A percentile compares a stretch with the other conserved stretches of the same genome.
Evolutionary conservation across 2,113 vertebrate genomes (phyloP).

Genomic region (Proteles cristata): DNA sequence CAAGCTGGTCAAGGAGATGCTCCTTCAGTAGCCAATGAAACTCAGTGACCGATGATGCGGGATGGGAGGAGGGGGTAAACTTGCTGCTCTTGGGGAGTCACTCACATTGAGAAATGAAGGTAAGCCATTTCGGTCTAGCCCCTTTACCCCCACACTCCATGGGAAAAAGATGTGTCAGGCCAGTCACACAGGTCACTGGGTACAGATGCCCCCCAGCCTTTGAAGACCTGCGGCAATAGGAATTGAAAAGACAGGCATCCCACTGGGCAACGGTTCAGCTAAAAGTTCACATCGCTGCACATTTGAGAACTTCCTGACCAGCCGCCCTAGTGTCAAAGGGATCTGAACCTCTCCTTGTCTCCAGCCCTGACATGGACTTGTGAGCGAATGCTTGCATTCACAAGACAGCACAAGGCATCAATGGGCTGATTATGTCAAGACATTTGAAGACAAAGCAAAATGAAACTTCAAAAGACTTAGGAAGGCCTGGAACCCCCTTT

Average conservation of each 20-base stretch:
- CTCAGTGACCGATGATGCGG: neutral
- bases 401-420: slow-evolving; percentile 49
- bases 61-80: neutral
- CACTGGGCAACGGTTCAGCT: slow-evolving; percentile 39
- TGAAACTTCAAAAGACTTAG: slow-evolving; percentile 71
- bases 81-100: neutral
- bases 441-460: slow-evolving; percentile 61
- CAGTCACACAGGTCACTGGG: slow-evolving; percentile 52
- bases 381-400: neutral
- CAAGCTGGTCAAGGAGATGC: neutral
- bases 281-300: slow-evolving; percentile 63
- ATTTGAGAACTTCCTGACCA: slow-evolving; percentile 73
- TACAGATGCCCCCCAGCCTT: slow-evolving; percentile 61
- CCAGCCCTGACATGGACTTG: neutral
- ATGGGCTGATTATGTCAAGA: slow-evolving; percentile 70
- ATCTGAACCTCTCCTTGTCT: slow-evolving; percentile 46
- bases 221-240: slow-evolving; percentile 59
- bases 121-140: neutral
- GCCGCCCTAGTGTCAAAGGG: slow-evolving; percentile 42
- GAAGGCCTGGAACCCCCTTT: neutral
- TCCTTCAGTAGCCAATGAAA: neutral
- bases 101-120: slow-evolving; percentile 50
- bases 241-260: slow-evolving; percentile 43
- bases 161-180: slow-evolving; percentile 55
- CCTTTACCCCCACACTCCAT: neutral